A percentile compares a stretch with the other conserved stretches of the same genome.
Evolutionary conservation across 2,797 vertebrate genomes (phyloP).

Genomic region (Acanthis flammea): DNA sequence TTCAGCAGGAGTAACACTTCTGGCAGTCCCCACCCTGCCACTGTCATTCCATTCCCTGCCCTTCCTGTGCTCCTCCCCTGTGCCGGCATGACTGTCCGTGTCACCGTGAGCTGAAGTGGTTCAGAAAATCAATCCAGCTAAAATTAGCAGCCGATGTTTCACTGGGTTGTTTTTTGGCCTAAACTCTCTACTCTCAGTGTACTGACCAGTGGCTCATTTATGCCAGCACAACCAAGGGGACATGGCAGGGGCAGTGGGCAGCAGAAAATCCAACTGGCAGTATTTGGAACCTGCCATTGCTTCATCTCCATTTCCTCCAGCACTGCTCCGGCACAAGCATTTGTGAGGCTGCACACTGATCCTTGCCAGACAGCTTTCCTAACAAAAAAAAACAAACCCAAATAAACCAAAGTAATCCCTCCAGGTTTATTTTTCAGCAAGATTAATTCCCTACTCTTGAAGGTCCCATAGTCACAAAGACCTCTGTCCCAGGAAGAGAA

Average conservation of each 20-base stretch:
- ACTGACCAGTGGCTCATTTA: neutral
- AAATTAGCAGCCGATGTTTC: neutral
- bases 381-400: too few species aligned
- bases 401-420: neutral
- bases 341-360: neutral
- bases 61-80: neutral
- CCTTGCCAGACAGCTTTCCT: neutral
- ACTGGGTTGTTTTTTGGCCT: neutral
- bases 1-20: neutral
- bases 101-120: neutral
- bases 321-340: neutral
- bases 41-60: neutral
- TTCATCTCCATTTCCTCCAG: neutral
- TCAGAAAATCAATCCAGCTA: neutral
- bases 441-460: neutral
- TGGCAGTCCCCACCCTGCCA: neutral
- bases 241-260: neutral
- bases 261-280: neutral
- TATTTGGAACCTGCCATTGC: neutral
- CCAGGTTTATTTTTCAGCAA: neutral
- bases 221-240: neutral
- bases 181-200: neutral
- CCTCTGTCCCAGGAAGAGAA: neutral
- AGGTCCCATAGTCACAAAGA: neutral
- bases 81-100: rapidly evolving